These are phyloP conservation scores for Eugnorisma glareosa DNA, from an alignment of 2,888 invertebrate genomes.

Conservation along the genomic window DNA sequence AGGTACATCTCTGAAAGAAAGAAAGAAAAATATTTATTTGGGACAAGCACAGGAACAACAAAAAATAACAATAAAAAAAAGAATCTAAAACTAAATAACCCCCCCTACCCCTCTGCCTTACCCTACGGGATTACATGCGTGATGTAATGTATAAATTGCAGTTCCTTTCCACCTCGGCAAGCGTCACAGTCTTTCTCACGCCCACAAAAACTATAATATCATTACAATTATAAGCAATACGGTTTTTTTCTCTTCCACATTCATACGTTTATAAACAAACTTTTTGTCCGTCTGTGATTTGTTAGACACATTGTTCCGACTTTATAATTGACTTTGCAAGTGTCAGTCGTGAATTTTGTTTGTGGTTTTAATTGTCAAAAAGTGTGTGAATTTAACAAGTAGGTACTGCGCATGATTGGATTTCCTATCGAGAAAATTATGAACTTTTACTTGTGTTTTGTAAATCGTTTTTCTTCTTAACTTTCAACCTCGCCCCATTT, in stretches of 20 bases:
- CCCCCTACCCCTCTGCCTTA: no score
- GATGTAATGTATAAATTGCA: background rate
- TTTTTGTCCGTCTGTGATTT: constrained; percentile 44
- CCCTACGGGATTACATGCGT: background rate
- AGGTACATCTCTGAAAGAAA: background rate
- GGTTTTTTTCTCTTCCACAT: constrained; percentile 35
- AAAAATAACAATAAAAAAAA: no score
- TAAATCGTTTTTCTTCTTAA: no score
- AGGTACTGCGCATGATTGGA: background rate
- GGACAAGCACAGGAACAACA: no score
- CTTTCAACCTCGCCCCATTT: no score
- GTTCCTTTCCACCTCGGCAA: constrained; percentile 6
- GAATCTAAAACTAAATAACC: no score
- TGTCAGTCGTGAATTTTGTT: constrained; percentile 35
- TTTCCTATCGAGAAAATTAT: background rate
- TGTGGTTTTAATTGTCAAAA: constrained; percentile 24
- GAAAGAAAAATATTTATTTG: no score
- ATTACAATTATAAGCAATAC: constrained; percentile 29
- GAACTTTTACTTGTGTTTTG: no score
- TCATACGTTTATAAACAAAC: background rate
- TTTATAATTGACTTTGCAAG: constrained; percentile 46
- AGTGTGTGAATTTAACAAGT: constrained; percentile 33
- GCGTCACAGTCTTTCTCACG: constrained; percentile 32
- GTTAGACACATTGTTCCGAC: constrained; percentile 36
- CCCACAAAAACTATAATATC: constrained; percentile 31